Conservation (phyloP, 1,140 invertebrate genomes). For the Cheumatopsyche charites region DNA sequence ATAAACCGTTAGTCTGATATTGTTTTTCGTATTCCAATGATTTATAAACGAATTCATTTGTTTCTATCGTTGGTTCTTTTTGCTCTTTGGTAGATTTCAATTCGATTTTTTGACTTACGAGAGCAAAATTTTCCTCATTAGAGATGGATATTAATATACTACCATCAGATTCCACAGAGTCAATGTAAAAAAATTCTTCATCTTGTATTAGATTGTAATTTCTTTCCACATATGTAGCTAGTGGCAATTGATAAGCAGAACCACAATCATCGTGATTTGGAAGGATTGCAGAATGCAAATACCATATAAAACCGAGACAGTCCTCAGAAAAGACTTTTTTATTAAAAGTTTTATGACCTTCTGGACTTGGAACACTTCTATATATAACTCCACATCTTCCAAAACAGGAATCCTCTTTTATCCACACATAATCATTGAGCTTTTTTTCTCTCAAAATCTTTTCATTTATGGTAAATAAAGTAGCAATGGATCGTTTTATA, state of each 20-base stretch:
- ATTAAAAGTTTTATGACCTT: neutral
- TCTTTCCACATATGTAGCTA: neutral
- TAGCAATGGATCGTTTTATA: neutral
- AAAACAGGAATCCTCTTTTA: neutral
- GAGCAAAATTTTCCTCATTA: neutral
- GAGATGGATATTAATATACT: neutral
- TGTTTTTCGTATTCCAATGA: neutral
- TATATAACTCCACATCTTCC: neutral
- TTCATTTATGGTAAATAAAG: neutral
- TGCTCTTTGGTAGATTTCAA: neutral
- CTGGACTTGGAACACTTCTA: neutral
- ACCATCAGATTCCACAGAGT: neutral
- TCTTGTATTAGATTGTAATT: neutral
- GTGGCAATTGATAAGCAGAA: neutral
- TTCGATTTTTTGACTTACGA: neutral
- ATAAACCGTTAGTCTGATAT: neutral
- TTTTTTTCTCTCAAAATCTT: neutral
- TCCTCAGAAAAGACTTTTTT: neutral
- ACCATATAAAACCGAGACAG: neutral
- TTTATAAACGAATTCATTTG: neutral
- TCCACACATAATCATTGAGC: neutral
- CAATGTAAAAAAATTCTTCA: neutral
- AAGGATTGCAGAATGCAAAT: neutral
- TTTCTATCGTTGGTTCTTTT: neutral
- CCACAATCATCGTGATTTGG: neutral